Evolutionary conservation across 2,888 invertebrate genomes (phyloP).

Genomic region (Omphaloscelis lunosa): DNA sequence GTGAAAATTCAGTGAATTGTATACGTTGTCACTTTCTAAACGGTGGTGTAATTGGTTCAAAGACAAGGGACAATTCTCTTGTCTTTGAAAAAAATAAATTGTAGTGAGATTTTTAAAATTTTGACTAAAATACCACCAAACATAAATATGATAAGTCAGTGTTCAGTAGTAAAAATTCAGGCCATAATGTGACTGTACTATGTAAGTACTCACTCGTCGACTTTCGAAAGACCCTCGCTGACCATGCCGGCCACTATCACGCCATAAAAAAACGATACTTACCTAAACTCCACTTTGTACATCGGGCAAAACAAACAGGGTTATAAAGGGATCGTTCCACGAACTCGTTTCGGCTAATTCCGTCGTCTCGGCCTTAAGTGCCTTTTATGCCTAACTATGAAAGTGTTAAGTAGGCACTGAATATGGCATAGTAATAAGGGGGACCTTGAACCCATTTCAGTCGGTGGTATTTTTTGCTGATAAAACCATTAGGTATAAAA

Average conservation of each 20-base stretch:
- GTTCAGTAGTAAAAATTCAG: background rate
- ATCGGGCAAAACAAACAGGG: conserved; percentile 53
- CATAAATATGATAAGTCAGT: background rate
- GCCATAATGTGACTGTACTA: too few relatives aligned
- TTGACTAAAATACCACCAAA: background rate
- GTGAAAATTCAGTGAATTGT: background rate
- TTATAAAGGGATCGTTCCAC: conserved; percentile 56
- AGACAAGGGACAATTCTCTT: too few relatives aligned
- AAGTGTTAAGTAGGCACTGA: conserved; percentile 57
- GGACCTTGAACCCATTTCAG: conserved; percentile 29
- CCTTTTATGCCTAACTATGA: conserved; percentile 53
- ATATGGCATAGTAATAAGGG: conserved; percentile 47
- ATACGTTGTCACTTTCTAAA: background rate
- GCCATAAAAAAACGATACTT: conserved; percentile 31
- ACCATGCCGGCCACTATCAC: conserved; percentile 6
- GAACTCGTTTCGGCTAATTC: conserved; percentile 59
- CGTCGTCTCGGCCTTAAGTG: conserved; percentile 53
- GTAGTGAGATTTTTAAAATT: too few relatives aligned
- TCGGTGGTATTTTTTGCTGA: conserved; percentile 5
- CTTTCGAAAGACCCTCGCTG: conserved; percentile 2
- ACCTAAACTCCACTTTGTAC: conserved; percentile 19
- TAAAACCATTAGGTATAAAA: background rate
- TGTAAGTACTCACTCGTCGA: background rate
- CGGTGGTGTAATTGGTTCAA: too few relatives aligned
- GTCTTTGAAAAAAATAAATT: background rate